Conservation (phyloP, 2,797 vertebrate species). For the Eospalax fontanierii region DNA sequence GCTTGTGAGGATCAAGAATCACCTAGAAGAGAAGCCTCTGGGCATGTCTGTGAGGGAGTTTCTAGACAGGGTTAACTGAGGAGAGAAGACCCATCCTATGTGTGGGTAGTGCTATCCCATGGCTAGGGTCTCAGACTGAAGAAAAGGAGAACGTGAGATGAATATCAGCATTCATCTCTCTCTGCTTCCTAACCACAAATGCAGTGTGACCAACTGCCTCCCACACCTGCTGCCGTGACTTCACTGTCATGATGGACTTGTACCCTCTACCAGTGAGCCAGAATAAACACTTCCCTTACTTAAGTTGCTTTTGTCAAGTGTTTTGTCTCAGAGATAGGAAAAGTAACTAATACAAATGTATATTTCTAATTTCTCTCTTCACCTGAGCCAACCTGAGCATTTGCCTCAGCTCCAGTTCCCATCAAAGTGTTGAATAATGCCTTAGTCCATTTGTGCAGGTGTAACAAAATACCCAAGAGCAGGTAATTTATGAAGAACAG, state of each 20-base stretch:
- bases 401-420: background rate
- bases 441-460: background rate
- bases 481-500: background rate
- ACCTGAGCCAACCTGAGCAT: background rate
- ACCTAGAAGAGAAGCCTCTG: too few relatives aligned
- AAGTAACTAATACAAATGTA: background rate
- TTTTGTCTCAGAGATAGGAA: background rate
- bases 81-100: background rate
- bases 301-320: too few relatives aligned
- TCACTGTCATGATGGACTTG: background rate
- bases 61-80: background rate
- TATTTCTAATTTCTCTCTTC: background rate
- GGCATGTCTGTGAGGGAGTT: background rate
- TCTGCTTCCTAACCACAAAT: background rate
- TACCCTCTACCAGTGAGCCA: background rate
- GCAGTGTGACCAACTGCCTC: background rate
- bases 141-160: background rate
- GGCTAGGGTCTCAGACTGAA: background rate
- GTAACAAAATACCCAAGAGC: background rate
- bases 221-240: too few relatives aligned
- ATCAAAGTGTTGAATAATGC: background rate
- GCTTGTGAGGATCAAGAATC: background rate
- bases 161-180: background rate
- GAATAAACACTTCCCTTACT: background rate
- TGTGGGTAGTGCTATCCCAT: background rate